Evolutionary conservation across 2,797 vertebrate species (phyloP).

Genomic region (Paramormyrops hopkinsi): DNA sequence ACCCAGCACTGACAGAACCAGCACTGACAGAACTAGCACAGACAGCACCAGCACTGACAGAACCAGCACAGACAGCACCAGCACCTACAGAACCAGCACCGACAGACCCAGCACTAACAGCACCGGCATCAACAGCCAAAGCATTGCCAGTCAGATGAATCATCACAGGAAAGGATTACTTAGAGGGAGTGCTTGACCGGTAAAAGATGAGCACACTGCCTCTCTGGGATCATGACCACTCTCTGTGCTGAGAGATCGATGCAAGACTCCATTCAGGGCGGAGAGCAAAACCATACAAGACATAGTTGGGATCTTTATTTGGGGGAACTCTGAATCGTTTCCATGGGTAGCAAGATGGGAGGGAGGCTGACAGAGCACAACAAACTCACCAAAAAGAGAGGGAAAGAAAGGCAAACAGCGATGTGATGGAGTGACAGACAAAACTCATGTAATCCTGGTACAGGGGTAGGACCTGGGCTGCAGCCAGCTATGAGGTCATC

Average conservation of each 20-base stretch:
- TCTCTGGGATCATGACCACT: neutral
- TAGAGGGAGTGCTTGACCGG: neutral
- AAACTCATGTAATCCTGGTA: neutral
- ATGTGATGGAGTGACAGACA: neutral
- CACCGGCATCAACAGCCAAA: neutral
- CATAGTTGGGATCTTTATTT: neutral
- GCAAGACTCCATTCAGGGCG: neutral
- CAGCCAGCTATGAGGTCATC: neutral
- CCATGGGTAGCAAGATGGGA: neutral
- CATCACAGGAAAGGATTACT: neutral
- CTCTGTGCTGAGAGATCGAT: neutral
- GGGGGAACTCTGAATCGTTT: neutral
- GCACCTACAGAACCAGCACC: neutral
- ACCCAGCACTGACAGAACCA: neutral
- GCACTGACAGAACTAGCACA: too few species aligned
- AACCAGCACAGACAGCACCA: too few species aligned
- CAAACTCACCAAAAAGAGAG: neutral
- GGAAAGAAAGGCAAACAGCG: neutral
- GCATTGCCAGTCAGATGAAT: neutral
- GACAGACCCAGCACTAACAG: neutral
- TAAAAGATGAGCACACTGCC: neutral
- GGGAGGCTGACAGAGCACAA: neutral
- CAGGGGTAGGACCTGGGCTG: neutral
- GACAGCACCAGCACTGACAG: too few species aligned
- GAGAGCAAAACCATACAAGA: neutral